A percentile compares a stretch with the other conserved stretches of the same genome.
Evolutionary conservation across 2,888 invertebrate genomes (phyloP).

Genomic region (Octonoba sinensis): DNA sequence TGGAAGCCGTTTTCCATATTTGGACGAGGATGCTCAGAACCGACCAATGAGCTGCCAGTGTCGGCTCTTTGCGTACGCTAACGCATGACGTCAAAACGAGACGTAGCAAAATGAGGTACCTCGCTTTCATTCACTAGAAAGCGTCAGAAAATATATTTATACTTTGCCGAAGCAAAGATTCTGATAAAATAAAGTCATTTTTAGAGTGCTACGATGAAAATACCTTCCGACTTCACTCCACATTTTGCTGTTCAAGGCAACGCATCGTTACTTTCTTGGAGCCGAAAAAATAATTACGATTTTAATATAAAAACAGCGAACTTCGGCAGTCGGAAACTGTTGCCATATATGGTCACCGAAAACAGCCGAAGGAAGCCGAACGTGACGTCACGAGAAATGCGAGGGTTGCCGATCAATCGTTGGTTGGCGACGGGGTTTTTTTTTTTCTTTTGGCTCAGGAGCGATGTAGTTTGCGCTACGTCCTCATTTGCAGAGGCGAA

Average conservation of each 20-base stretch:
- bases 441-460: not conserved
- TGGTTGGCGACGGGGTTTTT: conserved; percentile 25
- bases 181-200: no score
- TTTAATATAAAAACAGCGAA: not conserved
- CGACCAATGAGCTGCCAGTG: conserved; percentile 27
- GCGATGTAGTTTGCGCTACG: conserved; percentile 8
- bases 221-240: no score
- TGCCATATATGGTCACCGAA: conserved; percentile 60
- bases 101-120: conserved; percentile 46
- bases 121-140: conserved; percentile 35
- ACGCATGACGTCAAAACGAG: conserved; percentile 38
- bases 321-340: conserved; percentile 68
- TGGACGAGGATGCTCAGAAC: conserved; percentile 17
- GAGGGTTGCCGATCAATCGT: conserved; percentile 46
- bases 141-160: conserved; percentile 8
- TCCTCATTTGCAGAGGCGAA: conserved; percentile 46
- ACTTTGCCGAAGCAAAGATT: not conserved
- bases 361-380: conserved; percentile 54
- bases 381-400: conserved; percentile 34
- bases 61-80: conserved; percentile 41
- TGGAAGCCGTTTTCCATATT: conserved; percentile 42
- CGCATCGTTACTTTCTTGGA: no score
- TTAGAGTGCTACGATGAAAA: no score
- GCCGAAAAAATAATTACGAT: not conserved
- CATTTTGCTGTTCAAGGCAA: no score